Conservation (phyloP, 2,113 vertebrate species). For the Engystomops pustulosus region DNA sequence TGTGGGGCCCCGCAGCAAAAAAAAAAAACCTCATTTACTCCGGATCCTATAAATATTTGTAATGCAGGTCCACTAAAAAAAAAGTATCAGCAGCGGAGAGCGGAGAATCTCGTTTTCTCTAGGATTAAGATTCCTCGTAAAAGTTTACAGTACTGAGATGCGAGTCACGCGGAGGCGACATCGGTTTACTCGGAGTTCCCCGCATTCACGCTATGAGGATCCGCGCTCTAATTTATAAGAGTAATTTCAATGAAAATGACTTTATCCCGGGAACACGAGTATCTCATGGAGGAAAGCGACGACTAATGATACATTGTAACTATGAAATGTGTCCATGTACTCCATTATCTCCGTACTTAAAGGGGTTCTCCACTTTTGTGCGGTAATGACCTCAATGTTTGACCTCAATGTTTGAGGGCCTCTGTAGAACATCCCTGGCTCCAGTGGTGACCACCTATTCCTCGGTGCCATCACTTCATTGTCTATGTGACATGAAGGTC, state of each 20-base stretch:
- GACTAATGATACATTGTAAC: not conserved
- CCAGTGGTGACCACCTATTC: no score
- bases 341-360: no score
- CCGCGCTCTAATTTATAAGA: constrained; percentile 13
- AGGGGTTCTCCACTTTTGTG: no score
- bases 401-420: no score
- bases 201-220: not conserved
- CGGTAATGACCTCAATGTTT: no score
- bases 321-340: no score
- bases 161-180: constrained; percentile 1
- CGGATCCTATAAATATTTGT: constrained; percentile 47
- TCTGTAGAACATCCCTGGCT: no score
- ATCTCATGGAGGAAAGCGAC: not conserved
- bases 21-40: constrained; percentile 44
- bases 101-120: constrained; percentile 46
- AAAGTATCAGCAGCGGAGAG: not conserved
- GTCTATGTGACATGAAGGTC: no score
- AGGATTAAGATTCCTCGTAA: constrained; percentile 53
- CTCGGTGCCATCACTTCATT: no score
- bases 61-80: constrained; percentile 39
- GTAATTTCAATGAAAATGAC: constrained; percentile 8
- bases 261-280: not conserved
- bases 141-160: constrained; percentile 43
- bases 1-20: constrained; percentile 39
- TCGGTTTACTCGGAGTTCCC: constrained; percentile 17